Conservation (phyloP, 2,797 vertebrate species). For the Artibeus jamaicensis region DNA sequence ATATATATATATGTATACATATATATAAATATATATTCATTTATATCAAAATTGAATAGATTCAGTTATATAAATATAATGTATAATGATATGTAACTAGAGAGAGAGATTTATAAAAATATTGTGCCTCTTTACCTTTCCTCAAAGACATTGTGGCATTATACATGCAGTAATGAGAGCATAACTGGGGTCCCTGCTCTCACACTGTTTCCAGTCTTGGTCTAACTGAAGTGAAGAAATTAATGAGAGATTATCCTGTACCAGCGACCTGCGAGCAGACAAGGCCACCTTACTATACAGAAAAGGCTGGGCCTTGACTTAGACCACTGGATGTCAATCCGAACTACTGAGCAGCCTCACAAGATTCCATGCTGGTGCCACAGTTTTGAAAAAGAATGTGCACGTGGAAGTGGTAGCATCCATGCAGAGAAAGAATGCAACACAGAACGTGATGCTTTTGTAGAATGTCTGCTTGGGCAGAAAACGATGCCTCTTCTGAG, state of each 20-base stretch:
- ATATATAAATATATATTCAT: not conserved
- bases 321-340: slow-evolving; percentile 86
- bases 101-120: not conserved
- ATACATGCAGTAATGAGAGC: not conserved
- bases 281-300: slow-evolving; percentile 83
- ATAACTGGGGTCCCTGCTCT: not conserved
- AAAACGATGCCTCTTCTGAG: not conserved
- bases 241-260: not conserved
- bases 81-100: not conserved
- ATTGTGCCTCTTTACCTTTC: not conserved
- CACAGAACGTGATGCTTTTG: slow-evolving; percentile 91
- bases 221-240: slow-evolving; percentile 22
- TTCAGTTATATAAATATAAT: not conserved
- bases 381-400: slow-evolving; percentile 92
- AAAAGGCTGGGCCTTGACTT: slow-evolving; percentile 85
- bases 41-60: not conserved
- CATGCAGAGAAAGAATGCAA: slow-evolving; percentile 89
- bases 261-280: not conserved
- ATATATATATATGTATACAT: not conserved
- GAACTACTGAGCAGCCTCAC: not conserved
- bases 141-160: not conserved
- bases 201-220: not conserved
- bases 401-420: slow-evolving; percentile 88
- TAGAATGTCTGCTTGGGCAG: slow-evolving; percentile 63
- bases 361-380: slow-evolving; percentile 83